Evolutionary conservation across 2,888 invertebrate species (phyloP), one percentile per base, ranked within the genome.

Genomic region (Melieria omissa): DNA sequence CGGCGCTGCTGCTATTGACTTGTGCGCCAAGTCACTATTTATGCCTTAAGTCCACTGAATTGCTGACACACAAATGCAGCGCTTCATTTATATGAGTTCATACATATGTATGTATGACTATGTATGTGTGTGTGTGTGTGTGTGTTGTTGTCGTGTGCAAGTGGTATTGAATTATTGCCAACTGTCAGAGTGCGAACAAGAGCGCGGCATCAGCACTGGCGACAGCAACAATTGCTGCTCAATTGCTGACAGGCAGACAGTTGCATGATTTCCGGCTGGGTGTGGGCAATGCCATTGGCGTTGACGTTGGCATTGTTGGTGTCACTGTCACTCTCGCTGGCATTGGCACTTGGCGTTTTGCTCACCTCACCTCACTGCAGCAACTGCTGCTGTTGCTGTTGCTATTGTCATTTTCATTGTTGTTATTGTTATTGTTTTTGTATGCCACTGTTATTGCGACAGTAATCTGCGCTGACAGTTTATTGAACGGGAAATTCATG

Each of bases 401-500:
- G 7, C 3, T 65, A 4, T 44, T 65, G 9, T 7, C 29, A 47
- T 62, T 16, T 54, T 12, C 10, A 2, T 54, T 54, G n/a, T 8
- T n/a, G 7, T 41, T 58, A 41, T n/a, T 46, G 29, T 29, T 29
- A 29, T 29, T 29, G 29, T 29, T 29, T 29, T 29, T 29, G 29
- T 29, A 3, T 29, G 3, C 29, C 49, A 41, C 12, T 65, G 52
- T 44, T 55, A 55, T 12, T 52, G 14, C 29, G 49, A 14, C 29
- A 64, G 52, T 65, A 65, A 65, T 57, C 45, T 57, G n/a, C 55
- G 65, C 46, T 57, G 55, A 65, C 65, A 65, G 42, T 65, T 65
- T 55, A 65, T 57, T 65, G 65, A 57, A 65, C 16, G 57, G 57
- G 65, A 65, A 55, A 45, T 65, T 2, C 57, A 65, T 57, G 41